A percentile compares a stretch with the other conserved stretches of the same genome.
phyloP scores from a whole-genome alignment of 2,113 vertebrate species.

The Grammomys dolichurus region DNA sequence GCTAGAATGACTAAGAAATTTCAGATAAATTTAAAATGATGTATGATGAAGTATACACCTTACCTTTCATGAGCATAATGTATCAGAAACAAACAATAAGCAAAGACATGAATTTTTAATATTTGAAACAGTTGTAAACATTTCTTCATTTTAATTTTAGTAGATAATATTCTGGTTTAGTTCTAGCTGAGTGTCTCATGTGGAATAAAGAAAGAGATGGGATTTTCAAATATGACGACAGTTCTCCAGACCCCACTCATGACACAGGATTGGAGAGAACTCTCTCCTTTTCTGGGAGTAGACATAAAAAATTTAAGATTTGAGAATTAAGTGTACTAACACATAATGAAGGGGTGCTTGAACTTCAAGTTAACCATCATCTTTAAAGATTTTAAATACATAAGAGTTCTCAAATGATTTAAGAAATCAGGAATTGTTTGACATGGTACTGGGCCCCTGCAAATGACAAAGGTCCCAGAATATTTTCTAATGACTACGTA shows the following conservation, averaged over 20 bases:
- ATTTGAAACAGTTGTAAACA: constrained; percentile 15
- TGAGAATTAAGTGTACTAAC: background rate
- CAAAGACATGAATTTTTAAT: background rate
- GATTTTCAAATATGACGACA: background rate
- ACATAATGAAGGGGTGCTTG: background rate
- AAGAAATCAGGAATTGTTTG: background rate
- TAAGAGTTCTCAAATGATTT: background rate
- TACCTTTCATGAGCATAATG: background rate
- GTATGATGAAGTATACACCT: background rate
- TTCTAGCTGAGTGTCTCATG: background rate
- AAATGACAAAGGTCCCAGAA: background rate
- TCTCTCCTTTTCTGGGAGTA: background rate
- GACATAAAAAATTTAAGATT: background rate
- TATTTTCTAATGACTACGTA: background rate
- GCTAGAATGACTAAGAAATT: background rate
- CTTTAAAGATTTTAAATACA: background rate
- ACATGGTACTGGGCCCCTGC: background rate
- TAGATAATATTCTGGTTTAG: background rate
- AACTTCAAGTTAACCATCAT: background rate
- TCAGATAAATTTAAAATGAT: background rate
- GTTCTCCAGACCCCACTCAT: background rate
- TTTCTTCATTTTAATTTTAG: constrained; percentile 4
- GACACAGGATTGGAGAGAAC: too few species aligned
- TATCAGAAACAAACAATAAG: background rate
- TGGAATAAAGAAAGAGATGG: background rate